Base-by-base conservation (phyloP, 2,113 vertebrate species). In the Oryctolagus cuniculus region DNA sequence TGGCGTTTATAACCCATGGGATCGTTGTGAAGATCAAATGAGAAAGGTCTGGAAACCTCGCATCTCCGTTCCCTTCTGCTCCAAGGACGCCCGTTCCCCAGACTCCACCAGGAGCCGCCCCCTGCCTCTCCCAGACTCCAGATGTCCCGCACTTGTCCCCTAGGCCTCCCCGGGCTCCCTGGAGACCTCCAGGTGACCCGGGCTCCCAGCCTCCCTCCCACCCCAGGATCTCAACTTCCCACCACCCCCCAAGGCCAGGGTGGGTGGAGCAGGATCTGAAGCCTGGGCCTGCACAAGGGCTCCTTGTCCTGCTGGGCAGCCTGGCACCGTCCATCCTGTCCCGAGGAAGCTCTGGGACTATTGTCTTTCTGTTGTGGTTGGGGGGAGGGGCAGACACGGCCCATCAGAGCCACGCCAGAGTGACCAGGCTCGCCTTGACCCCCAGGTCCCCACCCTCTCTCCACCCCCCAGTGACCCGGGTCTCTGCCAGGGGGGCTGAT, bases 261-360 rank as follows among this genome's bases (percentile, higher is more conserved):
- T 88, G 83, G 91, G 83, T 69, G 77, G 89, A 17, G 89, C 94
- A 91, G 80, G 80, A 85, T 94, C 93, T 89, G 78, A 85, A 25
- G 83, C 36, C 5, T 9, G 66, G 78, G 75, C 38, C 13, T 13
- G 16, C 51, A 88, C 93, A 96, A 96, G 94, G 89, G 89, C 53
- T 34, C 78, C 94, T 97, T 96, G 96, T 97, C 93, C 94, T 8
- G n/a, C 87, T 10, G 25, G 74, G 36, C 86, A 79, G 87, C 82
- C 93, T 96, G 95, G 87, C 95, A 93, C 92, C 12, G 15, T 72
- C 88, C 25, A 78, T 49, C 93, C 89, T 53, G 77, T 85, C 80
- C 90, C 17, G 31, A 53, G 70, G 75, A 95, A 73, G 44, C 74
- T 94, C 67, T 72, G 53, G 36, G 31, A 22, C 87, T 89, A 74